Evolutionary conservation across 2,113 vertebrate species (phyloP), one percentile per base, ranked within the genome.

Genomic region (Cyanoderma ruficeps): DNA sequence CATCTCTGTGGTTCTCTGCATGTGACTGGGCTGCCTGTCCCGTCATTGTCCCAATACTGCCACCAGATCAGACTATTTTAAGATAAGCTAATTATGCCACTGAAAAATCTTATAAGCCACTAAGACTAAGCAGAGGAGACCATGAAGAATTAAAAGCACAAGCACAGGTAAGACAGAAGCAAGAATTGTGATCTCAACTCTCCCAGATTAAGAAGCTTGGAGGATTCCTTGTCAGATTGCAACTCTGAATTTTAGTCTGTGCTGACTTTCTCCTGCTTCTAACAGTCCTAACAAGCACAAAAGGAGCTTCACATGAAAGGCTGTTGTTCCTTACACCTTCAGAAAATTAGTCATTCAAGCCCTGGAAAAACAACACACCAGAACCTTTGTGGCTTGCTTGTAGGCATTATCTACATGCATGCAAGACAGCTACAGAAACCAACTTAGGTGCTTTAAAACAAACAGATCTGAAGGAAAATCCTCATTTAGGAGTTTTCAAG

Each of bases 51-150:
- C 76, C 76, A 72, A 2, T 21, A 71, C 4, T 79, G 71, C 74
- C 88, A 92, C 61, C 44, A 81, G 64, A 89, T 78, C 88, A 93
- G 56, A 87, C 95, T 97, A 94, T 89, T 95, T 94, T 92, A 90
- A 90, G 85, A 86, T 90, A 93, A 95, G 76, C 85, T 90, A 95
- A 96, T 94, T 95, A 95, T 28, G 56, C 59, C 75, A 88, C 24
- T 39, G 79, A 90, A 92, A 84, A 59, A 90, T 70, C 82, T 93
- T 61, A 64, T 56, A 96, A 96, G 60, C 71, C 90, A 82, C 42
- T 84, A 90, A 83, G 74, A 93, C 84, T 88, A 94, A 87, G 76
- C 61, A 96, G 79, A 89, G 77, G 60, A 92, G 72, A 90, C 49
- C 57, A 79, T 0, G 6, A 94, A 89, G 90, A 96, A 95, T 89